Evolutionary conservation across 1,140 invertebrate genomes (phyloP), one percentile per base, ranked within the genome.

Genomic region (Drosophila erecta): DNA sequence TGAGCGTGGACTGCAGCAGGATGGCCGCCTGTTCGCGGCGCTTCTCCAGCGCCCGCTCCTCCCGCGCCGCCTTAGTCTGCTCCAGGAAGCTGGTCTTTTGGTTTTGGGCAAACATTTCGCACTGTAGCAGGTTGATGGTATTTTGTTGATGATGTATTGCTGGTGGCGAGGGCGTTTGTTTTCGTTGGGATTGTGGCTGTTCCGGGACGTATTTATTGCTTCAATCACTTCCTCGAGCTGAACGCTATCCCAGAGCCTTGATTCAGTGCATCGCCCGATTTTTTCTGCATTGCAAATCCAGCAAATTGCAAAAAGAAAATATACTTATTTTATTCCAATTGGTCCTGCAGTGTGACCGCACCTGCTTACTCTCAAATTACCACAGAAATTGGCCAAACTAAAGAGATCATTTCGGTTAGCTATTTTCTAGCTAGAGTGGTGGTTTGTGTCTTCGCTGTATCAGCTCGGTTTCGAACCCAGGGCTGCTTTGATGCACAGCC

Each of bases 11-110:
- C 90, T 98, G 97, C 71, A 98, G 95, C 62, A 93, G 92, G 8
- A 94, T 93, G 51, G 95, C 95, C 14, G 96, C 96, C 60, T 93
- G 92, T 85, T 97, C 96, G 43, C 94, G 93, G 71, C 95, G 94
- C 92, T 97, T 96, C 81, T 97, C 97, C 50, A 96, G 93, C 3
- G 96, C 97, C 71, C 97, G 94, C 92, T 98, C 96, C 81, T 95
- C 95, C 71, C 97, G 94, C 7, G 97, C 97, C 24, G 96, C 96
- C 93, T 98, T 98, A 3, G 96, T 97, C 81, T 96, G 95, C 87
- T 96, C 95, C 75, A 97, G 93, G 87, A 97, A 97, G 73, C 90
- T 93, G 59, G 93, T 93, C 87, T 95, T 96, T 22, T 94, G 92
- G 15, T 94, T 92, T 64, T 93, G 93, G 79, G 93, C 93, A 83